Evolutionary conservation across 1,140 invertebrate species (phyloP), one percentile per base, ranked within the genome.

Genomic region (Pentalonia nigronervosa): DNA sequence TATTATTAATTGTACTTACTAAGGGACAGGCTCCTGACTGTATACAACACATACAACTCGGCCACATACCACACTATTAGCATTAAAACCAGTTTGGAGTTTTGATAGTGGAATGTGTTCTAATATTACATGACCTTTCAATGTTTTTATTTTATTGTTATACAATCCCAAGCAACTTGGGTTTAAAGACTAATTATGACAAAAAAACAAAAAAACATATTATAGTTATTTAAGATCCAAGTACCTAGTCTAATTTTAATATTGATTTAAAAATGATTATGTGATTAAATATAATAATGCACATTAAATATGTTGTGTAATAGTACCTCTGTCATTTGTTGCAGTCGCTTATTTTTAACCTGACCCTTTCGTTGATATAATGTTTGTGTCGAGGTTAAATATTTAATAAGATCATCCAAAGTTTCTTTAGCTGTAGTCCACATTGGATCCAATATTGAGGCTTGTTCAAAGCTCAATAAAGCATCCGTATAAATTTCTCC

Each of bases 11-110:
- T 14, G 21, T 94, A 96, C 96, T 97, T 96, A 97, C 97, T 98
- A 98, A 94, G 97, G 97, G 86, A 98, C 97, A 89, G 96, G 96
- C 94, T 97, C 97, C 81, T 97, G 96, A 94, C 96, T 97, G 94
- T 97, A 96, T 93, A 98, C 96, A 94, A 97, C 97, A 94, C 97
- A 98, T 4, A 98, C 96, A n/a, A 98, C 98, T 95, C 97, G 97
- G 17, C 97, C 97, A 67, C 97, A 94, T 8, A 98, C 94, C 3
- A 98, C 96, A 95, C 97, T 97, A 94, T 96, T 96, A 47, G 96
- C 94, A 95, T 97, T 97, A 11, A 96, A 94, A 87, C 97, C 97
- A 50, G 95, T 93, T 88, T 95, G 95, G 76, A 97, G 95, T 84
- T 96, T 95, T 81, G 95, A 95, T 21, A 97, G 95, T 14, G 95